phyloP scores from a whole-genome alignment of 2,797 vertebrate genomes.

The Rhinophrynus dorsalis region DNA sequence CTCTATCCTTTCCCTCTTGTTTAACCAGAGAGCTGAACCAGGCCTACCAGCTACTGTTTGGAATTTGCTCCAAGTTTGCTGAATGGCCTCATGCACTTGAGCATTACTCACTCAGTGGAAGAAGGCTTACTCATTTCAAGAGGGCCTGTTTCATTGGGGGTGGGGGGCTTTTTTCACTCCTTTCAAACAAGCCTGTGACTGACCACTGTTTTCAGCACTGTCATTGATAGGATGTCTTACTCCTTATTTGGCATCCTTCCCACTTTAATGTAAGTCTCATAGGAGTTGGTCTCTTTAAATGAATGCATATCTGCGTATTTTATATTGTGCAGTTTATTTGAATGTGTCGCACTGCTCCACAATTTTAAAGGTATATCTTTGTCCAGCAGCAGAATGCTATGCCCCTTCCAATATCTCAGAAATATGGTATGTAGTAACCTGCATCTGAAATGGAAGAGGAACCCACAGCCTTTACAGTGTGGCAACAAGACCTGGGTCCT shows the following conservation, averaged over 20 bases:
- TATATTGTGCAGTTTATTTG: too few relatives aligned
- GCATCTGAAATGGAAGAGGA: neutral
- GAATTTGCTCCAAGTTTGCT: neutral
- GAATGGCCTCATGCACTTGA: neutral
- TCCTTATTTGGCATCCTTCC: neutral
- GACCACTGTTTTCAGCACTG: neutral
- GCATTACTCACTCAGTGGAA: neutral
- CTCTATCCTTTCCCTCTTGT: neutral
- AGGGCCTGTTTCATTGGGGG: neutral
- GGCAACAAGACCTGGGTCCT: neutral
- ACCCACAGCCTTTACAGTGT: neutral
- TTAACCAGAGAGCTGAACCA: neutral
- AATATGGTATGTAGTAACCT: neutral
- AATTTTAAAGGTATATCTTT: neutral
- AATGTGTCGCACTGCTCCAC: neutral
- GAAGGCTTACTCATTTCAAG: neutral
- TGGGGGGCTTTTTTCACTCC: neutral
- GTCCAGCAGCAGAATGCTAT: neutral
- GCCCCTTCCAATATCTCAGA: neutral
- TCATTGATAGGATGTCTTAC: neutral
- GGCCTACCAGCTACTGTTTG: conserved; percentile 42
- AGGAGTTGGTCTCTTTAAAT: neutral
- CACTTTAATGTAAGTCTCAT: neutral
- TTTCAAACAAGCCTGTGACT: neutral
- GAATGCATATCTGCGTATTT: neutral